Percentiles rank a stretch among this genome's conserved stretches.
phyloP scores from a whole-genome alignment of 2,888 invertebrate species.

The Ormyrus labotus region DNA sequence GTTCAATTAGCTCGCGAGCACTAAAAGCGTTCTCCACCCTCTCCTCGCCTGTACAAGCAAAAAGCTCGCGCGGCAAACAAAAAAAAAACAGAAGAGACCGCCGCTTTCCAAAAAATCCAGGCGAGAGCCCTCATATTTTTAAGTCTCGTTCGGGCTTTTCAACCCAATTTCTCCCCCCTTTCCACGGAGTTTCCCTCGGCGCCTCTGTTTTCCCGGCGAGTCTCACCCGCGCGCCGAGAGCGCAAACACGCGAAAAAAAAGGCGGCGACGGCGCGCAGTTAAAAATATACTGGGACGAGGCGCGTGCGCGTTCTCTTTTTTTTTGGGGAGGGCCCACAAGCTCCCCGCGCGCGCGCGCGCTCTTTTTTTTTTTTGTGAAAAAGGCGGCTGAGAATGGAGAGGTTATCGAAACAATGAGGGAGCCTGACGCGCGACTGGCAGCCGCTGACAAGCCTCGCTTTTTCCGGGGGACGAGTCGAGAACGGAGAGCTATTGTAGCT shows the following conservation, averaged over 20 bases:
- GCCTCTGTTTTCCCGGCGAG: not conserved
- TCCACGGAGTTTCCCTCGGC: too few relatives aligned
- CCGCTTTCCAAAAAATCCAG: not conserved
- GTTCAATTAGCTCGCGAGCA: conserved; percentile 28
- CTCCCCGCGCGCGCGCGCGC: not conserved
- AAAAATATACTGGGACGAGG: conserved; percentile 44
- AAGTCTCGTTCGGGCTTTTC: conserved; percentile 13
- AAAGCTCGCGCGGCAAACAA: not conserved
- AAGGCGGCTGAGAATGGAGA: not conserved
- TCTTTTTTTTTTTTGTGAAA: not conserved
- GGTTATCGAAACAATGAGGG: conserved; percentile 44
- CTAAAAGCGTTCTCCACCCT: not conserved
- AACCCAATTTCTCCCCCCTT: conserved; percentile 20
- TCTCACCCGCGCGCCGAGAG: conserved; percentile 6
- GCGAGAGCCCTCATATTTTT: conserved; percentile 33
- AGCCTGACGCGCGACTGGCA: conserved; percentile 30
- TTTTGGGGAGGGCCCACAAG: conserved; percentile 1
- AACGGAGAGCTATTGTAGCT: too few relatives aligned
- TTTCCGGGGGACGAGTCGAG: not conserved
- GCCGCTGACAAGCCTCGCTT: conserved; percentile 43
- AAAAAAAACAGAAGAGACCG: not conserved
- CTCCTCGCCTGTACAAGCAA: not conserved
- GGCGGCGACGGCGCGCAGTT: not conserved
- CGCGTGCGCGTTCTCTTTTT: conserved; percentile 6
- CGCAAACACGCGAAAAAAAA: conserved; percentile 29